Evolutionary conservation across 2,113 vertebrate species (phyloP), one percentile per base, ranked within the genome.

Genomic region (Jacana jacana): DNA sequence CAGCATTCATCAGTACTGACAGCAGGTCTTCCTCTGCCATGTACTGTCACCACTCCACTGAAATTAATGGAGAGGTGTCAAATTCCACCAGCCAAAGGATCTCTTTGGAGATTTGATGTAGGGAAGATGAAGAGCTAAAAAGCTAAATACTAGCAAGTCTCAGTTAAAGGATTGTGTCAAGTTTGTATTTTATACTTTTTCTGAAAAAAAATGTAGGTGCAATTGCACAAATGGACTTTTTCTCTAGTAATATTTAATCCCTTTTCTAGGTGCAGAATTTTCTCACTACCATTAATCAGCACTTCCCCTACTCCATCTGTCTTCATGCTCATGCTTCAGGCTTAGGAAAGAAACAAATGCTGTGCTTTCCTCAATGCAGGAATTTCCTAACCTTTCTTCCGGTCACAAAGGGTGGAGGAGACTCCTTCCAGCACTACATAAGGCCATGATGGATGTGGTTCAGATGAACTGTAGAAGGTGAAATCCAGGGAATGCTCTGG

Each of bases 381-480:
- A 7, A 72, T 78, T 76, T 84, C 17, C 27, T 71, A n/a, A 28
- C 0, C 3, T 3, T 75, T 77, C 1, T 0, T 55, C 31, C 28
- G 7, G 17, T 44, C 78, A 48, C 20, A 57, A 69, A 31, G 27
- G 9, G 2, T 31, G 4, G 11, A 63, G 30, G 17, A 63, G 16
- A 30, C 25, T 49, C 17, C 9, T 64, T 86, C 35, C 13, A 58
- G 9, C 28, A 79, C 8, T 20, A 24, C 11, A 7, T 5, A 33
- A 6, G 5, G 6, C 6, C 25, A 7, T 30, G 16, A 25, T 20
- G 8, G 33, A 35, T 49, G 10, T 49, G 17, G 3, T 65, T 87
- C 46, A 76, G 40, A 33, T 33, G 16, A 86, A 58, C 7, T 35
- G 23, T 14, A 61, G 24, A 69, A 70, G 6, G 5, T 35, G 23